Base-by-base conservation (phyloP, 2,113 vertebrate species). In the Sialia sialis region DNA sequence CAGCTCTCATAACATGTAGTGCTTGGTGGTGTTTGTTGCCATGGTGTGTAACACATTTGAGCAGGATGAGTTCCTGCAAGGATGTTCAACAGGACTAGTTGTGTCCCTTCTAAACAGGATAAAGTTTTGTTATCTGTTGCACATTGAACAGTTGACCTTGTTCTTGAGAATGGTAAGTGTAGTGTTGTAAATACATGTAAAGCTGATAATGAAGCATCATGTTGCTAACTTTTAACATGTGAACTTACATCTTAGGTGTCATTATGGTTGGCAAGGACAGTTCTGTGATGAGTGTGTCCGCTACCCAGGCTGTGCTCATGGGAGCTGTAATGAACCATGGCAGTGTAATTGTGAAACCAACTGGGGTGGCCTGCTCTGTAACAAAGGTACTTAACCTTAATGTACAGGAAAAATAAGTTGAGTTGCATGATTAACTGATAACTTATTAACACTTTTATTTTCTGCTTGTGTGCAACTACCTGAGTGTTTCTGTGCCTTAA, bases 331-430 rank as follows among this genome's bases (percentile, higher is more conserved):
- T 64, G 98, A 98, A 93, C 98, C 98, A 44, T 99, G 99, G 99
- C 97, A 98, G 81, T 99, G 99, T 94, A 98, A 96, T 97, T 99
- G 99, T 49, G 99, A 99, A 97, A 99, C 98, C 98, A 99, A 99
- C 98, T 99, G 99, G 99, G 99, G 99, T 7, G 99, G 99, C 29
- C 98, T 99, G 90, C 98, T 99, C 39, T 99, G 99, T 77, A 96
- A 99, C 97, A 99, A 99, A 99, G 99, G 99, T 99, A 98, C 79
- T 73, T 64, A 88, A 96, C 73, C 67, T 96, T 87, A 73, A 78
- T 94, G 54, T 93, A 83, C 48, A 95, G 76, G 78, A 90, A 90
- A 93, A 93, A 88, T 85, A 86, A 88, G 44, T 84, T 38, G 91
- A 94, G 25, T 88, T 70, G 92, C 90, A 94, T 94, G 87, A 91